Evolutionary conservation across 2,888 invertebrate species (phyloP).

Genomic region (Patella depressa): DNA sequence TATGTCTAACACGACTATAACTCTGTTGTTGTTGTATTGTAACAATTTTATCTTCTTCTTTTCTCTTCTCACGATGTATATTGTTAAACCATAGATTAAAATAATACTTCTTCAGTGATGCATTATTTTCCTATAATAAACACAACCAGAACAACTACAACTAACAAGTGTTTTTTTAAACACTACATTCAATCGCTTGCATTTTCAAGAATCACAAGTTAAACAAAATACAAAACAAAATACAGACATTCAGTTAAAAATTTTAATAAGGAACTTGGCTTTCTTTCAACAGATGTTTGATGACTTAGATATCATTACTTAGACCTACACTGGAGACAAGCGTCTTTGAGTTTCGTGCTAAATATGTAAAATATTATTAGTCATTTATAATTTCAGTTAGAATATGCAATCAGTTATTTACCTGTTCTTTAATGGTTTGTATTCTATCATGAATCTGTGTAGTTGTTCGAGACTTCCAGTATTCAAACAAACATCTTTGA

Average conservation of each 20-base stretch:
- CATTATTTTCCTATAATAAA: constrained; percentile 46
- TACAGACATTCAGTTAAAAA: too few species aligned
- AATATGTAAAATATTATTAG: neutral
- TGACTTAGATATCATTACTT: too few species aligned
- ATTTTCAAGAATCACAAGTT: too few species aligned
- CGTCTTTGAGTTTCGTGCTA: neutral
- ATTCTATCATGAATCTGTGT: constrained; percentile 41
- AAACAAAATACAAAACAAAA: too few species aligned
- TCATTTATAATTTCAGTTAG: neutral
- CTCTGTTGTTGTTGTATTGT: constrained; percentile 43
- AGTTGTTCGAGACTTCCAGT: constrained; percentile 47
- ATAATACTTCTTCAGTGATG: constrained; percentile 42
- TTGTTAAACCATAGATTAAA: constrained; percentile 48
- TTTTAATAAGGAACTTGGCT: too few species aligned
- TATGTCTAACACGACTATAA: constrained; percentile 29
- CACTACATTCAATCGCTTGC: too few species aligned
- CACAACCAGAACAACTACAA: too few species aligned
- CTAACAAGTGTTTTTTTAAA: too few species aligned
- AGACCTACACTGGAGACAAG: too few species aligned
- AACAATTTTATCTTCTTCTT: constrained; percentile 34
- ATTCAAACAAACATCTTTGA: constrained; percentile 40
- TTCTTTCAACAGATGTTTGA: too few species aligned
- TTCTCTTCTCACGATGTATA: constrained; percentile 39
- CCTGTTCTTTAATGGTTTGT: constrained; percentile 40
- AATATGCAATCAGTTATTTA: constrained; percentile 15